Base-by-base conservation (phyloP, 2,113 vertebrate genomes). In the Macroglossus sobrinus region DNA sequence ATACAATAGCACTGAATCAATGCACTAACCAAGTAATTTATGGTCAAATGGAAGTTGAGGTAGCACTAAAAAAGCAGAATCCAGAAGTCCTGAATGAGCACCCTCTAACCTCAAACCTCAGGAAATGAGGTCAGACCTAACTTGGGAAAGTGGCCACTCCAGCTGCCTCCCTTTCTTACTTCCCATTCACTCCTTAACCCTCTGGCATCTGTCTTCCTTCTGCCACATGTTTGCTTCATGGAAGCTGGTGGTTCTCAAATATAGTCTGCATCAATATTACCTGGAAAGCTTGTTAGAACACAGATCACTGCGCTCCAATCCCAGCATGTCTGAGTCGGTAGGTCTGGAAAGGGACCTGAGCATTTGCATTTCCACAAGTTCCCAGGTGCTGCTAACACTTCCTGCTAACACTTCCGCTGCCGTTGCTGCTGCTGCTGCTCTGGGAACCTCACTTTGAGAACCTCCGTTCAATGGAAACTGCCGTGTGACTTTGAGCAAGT, bases 61-160 rank as follows among this genome's bases (percentile, higher is more conserved):
- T 66, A 24, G 38, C 69, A 47, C 68, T 61, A 47, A 86, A 79
- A 79, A 95, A 82, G 35, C 91, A 89, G 63, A 95, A 75, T 80
- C 28, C 47, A 90, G 59, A 87, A 50, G 16, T 75, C 14, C n/a
- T 84, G 75, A 93, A 90, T 61, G 84, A 84, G 35, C 40, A 63
- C 4, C 55, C 61, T 94, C 45, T 12, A 85, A 92, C 80, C 72
- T 40, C 84, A 78, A 15, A 15, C 18, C 40, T 16, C 26, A 72
- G 86, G 92, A 96, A 96, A 97, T 94, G 95, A 96, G 55, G 61
- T 97, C 79, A 97, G 95, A 81, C 40, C 64, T 89, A 64, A 72
- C 35, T 88, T 40, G 43, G 74, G 81, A 97, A 93, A 95, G n/a
- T 66, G 24, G 94, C 57, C 71, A 57, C 7, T 47, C 40, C 43